Percentiles rank a stretch among this genome's conserved stretches.
Conservation (phyloP, 1,140 invertebrate genomes). For the Anoplophora glabripennis region DNA sequence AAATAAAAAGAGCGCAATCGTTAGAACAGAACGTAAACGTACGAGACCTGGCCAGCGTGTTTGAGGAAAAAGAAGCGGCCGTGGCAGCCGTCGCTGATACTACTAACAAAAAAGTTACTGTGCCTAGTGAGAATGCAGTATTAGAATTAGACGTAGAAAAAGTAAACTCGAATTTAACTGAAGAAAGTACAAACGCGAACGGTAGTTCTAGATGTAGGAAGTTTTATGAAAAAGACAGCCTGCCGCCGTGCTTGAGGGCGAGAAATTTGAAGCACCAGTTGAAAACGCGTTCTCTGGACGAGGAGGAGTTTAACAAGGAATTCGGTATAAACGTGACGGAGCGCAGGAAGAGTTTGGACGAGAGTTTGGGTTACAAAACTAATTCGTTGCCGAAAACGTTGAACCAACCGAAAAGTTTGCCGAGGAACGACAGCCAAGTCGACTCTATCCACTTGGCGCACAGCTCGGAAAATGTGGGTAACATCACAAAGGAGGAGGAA, state of each 20-base stretch:
- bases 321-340: slow-evolving; percentile 52
- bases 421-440: slow-evolving; percentile 46
- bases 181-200: slow-evolving; percentile 7
- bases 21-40: slow-evolving; percentile 28
- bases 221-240: slow-evolving; percentile 39
- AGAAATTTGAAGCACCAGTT: slow-evolving; percentile 58
- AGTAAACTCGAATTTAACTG: slow-evolving; percentile 7
- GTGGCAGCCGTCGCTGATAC: slow-evolving; percentile 2
- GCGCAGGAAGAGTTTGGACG: slow-evolving; percentile 53
- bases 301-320: slow-evolving; percentile 64
- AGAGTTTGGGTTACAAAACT: slow-evolving; percentile 47
- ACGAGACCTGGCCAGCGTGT: slow-evolving; percentile 35
- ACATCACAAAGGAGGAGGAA: slow-evolving; percentile 23
- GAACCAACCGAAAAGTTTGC: slow-evolving; percentile 57
- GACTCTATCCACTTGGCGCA: slow-evolving; percentile 38
- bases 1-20: not conserved
- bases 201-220: slow-evolving; percentile 7
- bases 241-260: slow-evolving; percentile 57
- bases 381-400: slow-evolving; percentile 52
- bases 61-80: slow-evolving; percentile 25
- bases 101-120: not conserved
- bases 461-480: slow-evolving; percentile 35
- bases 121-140: slow-evolving; percentile 13
- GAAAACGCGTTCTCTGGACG: slow-evolving; percentile 70
- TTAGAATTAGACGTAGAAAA: slow-evolving; percentile 9